Evolutionary conservation across 2,888 invertebrate genomes (phyloP).

Genomic region (Harpagoxenus sublaevis): DNA sequence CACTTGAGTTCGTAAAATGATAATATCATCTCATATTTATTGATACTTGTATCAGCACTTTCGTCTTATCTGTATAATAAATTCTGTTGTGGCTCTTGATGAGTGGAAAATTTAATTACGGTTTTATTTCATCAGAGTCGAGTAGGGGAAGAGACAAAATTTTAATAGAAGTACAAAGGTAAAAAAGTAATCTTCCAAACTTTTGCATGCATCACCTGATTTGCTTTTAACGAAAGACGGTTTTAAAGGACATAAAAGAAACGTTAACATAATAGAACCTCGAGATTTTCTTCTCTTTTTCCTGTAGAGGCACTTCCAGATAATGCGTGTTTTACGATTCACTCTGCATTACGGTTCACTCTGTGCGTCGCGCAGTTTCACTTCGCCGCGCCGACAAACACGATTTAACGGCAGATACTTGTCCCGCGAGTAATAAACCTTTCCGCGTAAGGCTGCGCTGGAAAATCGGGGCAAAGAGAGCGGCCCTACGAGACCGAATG

Average conservation of each 20-base stretch:
- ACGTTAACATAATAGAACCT: background rate
- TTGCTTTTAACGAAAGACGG: background rate
- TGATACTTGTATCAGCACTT: background rate
- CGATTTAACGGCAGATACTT: slow-evolving; percentile 48
- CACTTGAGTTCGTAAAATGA: background rate
- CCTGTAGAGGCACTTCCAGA: slow-evolving; percentile 38
- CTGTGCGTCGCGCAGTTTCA: slow-evolving; percentile 60
- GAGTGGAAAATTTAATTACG: background rate
- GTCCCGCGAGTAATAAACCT: slow-evolving; percentile 46
- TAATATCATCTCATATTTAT: background rate
- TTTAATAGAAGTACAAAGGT: background rate
- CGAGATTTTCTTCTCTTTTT: slow-evolving; percentile 10
- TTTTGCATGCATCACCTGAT: background rate
- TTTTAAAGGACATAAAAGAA: background rate
- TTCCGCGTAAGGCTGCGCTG: background rate
- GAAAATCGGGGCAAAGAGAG: slow-evolving; percentile 47
- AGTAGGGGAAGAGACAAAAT: background rate
- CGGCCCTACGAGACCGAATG: background rate
- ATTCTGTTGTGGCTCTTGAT: background rate
- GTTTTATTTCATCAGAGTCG: background rate
- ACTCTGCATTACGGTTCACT: slow-evolving; percentile 3
- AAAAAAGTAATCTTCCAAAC: background rate
- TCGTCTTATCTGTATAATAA: background rate
- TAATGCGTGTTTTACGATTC: slow-evolving; percentile 61
- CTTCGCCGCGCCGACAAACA: slow-evolving; percentile 57